Base-by-base conservation (phyloP, 2,113 vertebrate genomes). In the Fregata magnificens region DNA sequence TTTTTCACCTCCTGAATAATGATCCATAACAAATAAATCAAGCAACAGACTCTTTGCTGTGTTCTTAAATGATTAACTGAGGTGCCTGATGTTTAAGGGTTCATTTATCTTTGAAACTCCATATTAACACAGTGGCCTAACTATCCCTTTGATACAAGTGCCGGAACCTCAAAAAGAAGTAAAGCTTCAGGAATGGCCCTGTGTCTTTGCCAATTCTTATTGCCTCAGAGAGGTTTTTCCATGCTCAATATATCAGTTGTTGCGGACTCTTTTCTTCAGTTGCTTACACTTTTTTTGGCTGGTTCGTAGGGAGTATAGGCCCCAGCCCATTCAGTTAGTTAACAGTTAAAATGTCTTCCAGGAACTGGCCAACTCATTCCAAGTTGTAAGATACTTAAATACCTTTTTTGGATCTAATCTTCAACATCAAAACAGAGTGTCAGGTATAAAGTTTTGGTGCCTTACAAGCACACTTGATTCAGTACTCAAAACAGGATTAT, bases 261-360 rank as follows among this genome's bases (percentile, higher is more conserved):
- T 73, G 10, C 6, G 3, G 21, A 49, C 42, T 50, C 21, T 74
- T 58, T 42, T 26, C 7, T 45, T 80, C 26, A 32, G 11, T 26
- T 40, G 2, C 6, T 52, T 32, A 10, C 5, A 34, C 3, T 9
- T 66, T 21, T 58, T 56, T 34, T 53, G 4, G 3, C 14, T 87
- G 7, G 2, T 78, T 9, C 9, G 2, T 31, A 70, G 12, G 7
- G 8, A 11, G 2, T 10, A 32, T 26, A 42, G 9, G 3, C 4
- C 24, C 14, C 24, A n/a, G 29, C 3, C 7, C 0, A 0, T 38
- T 52, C 31, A 26, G 4, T 14, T 31, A 40, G 2, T 25, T 12
- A 72, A 14, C 6, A 50, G 25, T 18, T 67, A 45, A 72, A 72
- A 34, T 47, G 31, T 61, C 9, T 90, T 84, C 34, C 5, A 11